phyloP scores from a whole-genome alignment of 2,888 invertebrate genomes.

The Hanleya hanleyi region DNA sequence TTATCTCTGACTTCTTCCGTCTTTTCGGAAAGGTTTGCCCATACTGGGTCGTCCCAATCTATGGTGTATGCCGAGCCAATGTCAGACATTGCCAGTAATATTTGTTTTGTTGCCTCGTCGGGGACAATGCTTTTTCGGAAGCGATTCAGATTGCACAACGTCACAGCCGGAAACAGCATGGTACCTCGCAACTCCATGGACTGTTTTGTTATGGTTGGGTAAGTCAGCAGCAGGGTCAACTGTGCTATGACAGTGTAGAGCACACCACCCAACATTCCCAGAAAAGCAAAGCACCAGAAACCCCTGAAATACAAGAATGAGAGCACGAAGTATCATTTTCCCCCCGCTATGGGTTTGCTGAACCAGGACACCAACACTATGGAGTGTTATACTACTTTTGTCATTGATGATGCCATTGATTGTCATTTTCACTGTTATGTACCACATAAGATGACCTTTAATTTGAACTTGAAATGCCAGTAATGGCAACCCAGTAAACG shows the following conservation, averaged over 20 bases:
- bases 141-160: neutral
- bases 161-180: conserved; percentile 1
- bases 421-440: too few species aligned
- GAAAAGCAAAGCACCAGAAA: neutral
- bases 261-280: conserved; percentile 2
- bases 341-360: too few species aligned
- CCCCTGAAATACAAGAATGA: neutral
- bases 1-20: neutral
- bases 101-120: neutral
- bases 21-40: neutral
- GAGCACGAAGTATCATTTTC: too few species aligned
- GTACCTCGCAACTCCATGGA: neutral
- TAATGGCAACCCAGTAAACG: too few species aligned
- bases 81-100: neutral
- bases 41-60: neutral
- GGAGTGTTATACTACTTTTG: too few species aligned
- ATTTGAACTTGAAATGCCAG: too few species aligned
- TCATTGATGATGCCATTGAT: too few species aligned
- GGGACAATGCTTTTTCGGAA: neutral
- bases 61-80: neutral
- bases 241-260: neutral
- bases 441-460: too few species aligned
- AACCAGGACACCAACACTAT: too few species aligned
- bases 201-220: conserved; percentile 9
- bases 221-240: neutral